phyloP scores from a whole-genome alignment of 2,797 vertebrate species.

The Erethizon dorsatum region DNA sequence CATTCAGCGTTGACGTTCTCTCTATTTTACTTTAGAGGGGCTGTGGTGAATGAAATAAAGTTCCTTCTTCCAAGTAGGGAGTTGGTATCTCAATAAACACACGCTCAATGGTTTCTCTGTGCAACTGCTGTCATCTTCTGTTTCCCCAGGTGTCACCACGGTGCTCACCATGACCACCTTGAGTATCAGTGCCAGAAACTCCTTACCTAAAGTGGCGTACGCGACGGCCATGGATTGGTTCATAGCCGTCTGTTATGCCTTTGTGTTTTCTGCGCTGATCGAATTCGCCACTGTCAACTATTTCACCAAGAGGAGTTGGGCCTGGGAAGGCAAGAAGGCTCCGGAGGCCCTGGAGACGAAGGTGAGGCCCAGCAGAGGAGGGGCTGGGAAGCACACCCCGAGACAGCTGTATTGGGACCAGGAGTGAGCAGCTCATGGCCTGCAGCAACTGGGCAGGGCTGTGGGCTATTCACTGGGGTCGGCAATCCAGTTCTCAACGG shows the following conservation, averaged over 20 bases:
- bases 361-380: constrained; percentile 90
- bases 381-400: constrained; percentile 80
- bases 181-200: constrained; percentile 99
- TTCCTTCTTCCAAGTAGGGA: background rate
- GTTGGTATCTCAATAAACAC: background rate
- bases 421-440: constrained; percentile 89
- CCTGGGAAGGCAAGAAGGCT: constrained; percentile 98
- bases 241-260: constrained; percentile 99
- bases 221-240: constrained; percentile 99
- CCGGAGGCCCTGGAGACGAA: constrained; percentile 96
- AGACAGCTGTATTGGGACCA: constrained; percentile 84
- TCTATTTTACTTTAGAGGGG: background rate
- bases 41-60: background rate
- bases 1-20: background rate
- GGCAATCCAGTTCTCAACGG: constrained; percentile 85
- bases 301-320: constrained; percentile 99
- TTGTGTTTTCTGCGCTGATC: constrained; percentile 99
- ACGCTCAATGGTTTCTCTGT: background rate
- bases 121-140: constrained; percentile 74
- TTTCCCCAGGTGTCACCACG: constrained; percentile 97
- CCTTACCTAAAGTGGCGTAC: constrained; percentile 99
- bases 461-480: constrained; percentile 87
- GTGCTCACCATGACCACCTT: constrained; percentile 99
- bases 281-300: constrained; percentile 99
- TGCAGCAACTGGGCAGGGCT: constrained; percentile 81